Conservation (phyloP, 2,888 invertebrate genomes). For the Ichneumoninae sp. region DNA sequence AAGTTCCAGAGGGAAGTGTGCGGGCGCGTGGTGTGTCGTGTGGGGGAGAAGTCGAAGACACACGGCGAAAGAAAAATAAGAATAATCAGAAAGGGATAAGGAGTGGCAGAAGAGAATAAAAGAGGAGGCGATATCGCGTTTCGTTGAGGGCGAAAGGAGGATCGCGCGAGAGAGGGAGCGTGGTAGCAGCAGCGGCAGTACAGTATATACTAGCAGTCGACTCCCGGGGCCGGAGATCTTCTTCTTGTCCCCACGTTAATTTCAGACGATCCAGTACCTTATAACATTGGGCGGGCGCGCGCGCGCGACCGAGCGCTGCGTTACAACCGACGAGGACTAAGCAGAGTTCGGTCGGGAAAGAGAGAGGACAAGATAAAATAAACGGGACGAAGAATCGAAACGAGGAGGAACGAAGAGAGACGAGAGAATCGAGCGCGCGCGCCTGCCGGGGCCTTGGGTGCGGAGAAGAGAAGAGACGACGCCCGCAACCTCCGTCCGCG, state of each 20-base stretch:
- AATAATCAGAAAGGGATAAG: constrained; percentile 44
- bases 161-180: constrained; percentile 40
- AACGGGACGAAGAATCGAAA: constrained; percentile 7
- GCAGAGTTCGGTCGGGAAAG: constrained; percentile 64
- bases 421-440: constrained; percentile 11
- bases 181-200: constrained; percentile 24
- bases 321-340: constrained; percentile 66
- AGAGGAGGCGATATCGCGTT: constrained; percentile 47
- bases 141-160: constrained; percentile 38
- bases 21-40: neutral
- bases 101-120: constrained; percentile 33
- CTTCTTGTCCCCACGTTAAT: constrained; percentile 59
- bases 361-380: constrained; percentile 61
- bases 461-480: constrained; percentile 56
- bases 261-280: constrained; percentile 57
- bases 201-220: constrained; percentile 10
- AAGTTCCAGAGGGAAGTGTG: constrained; percentile 14
- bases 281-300: constrained; percentile 30
- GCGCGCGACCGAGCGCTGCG: constrained; percentile 26
- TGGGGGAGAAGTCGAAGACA: constrained; percentile 64
- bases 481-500: constrained; percentile 64
- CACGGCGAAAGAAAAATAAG: constrained; percentile 65
- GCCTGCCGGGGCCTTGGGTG: constrained; percentile 56
- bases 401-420: constrained; percentile 11
- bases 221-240: constrained; percentile 44